phyloP scores from a whole-genome alignment of 2,797 vertebrate genomes.

The Oreonectes daqikongensis region DNA sequence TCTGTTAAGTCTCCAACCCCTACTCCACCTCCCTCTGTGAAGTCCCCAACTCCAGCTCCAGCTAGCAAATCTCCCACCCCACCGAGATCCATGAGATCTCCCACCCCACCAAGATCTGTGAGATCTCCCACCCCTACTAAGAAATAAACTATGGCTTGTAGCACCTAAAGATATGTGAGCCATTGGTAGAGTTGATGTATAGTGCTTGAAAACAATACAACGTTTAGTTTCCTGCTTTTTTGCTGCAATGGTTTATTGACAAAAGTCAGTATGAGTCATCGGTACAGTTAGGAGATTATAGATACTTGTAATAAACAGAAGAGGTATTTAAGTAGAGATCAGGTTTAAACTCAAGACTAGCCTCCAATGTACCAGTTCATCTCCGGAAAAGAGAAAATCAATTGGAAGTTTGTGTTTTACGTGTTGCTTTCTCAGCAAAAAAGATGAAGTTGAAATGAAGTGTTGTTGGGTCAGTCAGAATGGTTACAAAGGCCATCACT shows the following conservation, averaged over 20 bases:
- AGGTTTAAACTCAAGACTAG: constrained; percentile 6
- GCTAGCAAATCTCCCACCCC: constrained; percentile 69
- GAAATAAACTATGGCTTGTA: constrained; percentile 63
- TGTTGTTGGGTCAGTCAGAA: constrained; percentile 36
- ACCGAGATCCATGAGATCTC: constrained; percentile 56
- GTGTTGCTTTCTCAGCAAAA: constrained; percentile 27
- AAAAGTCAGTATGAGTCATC: constrained; percentile 33
- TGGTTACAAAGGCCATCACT: constrained; percentile 27
- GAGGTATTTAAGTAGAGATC: constrained; percentile 11
- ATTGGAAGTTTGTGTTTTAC: constrained; percentile 37
- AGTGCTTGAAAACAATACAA: constrained; percentile 63
- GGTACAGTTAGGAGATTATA: neutral
- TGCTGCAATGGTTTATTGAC: constrained; percentile 43
- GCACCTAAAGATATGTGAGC: constrained; percentile 40
- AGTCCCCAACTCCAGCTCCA: constrained; percentile 60
- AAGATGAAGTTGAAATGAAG: constrained; percentile 24
- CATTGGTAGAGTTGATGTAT: constrained; percentile 50
- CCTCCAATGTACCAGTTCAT: constrained; percentile 24
- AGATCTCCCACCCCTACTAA: constrained; percentile 74
- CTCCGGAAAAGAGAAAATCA: constrained; percentile 8
- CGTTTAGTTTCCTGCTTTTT: constrained; percentile 44
- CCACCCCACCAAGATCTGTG: constrained; percentile 57
- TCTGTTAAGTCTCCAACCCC: constrained; percentile 60
- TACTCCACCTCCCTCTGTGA: constrained; percentile 47
- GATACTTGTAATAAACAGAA: constrained; percentile 19